Evolutionary conservation across 2,888 invertebrate genomes (phyloP), one percentile per base, ranked within the genome.

Genomic region (Monopis laevigella): DNA sequence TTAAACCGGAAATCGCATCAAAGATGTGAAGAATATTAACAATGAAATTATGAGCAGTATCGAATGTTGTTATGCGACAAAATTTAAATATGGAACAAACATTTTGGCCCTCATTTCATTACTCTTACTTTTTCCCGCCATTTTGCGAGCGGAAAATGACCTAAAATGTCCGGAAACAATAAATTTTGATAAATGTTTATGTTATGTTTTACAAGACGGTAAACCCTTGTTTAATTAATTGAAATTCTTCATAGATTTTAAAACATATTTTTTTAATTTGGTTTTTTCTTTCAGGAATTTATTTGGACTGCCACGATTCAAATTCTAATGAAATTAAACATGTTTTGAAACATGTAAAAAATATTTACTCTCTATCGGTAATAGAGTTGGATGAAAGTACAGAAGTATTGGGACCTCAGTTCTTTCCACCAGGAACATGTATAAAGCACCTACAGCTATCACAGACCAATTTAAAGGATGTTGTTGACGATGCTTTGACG

Each of bases 191-290:
- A 88, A 88, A 62, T 95, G 95, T 73, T 91, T 93, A 19, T 95
- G 95, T 77, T 93, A 93, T 82, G 89, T 90, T 65, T 92, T 94
- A 70, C 93, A 93, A 73, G 92, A 93, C 70, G 94, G 86, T 86
- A 72, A 83, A 82, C 18, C 10, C 7, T 12, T 4, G 7, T 40
- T 13, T n/a, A n/a, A n/a, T n/a, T n/a, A n/a, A n/a, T n/a, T 11
- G 24, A 2, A n/a, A 14, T 11, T 24, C 12, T 12, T 29, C 6
- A 7, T 13, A 4, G 12, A 7, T 2, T 11, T 19, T 21, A 5
- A 11, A 21, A n/a, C 3, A 2, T 11, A 18, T 38, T 4, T 6
- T 21, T 18, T 34, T 34, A 34, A 34, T 34, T 16, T 16, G 7
- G 7, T 50, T 49, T 43, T 17, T 17, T 17, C 56, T 77, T 68